Evolutionary conservation across 2,888 invertebrate species (phyloP), one percentile per base, ranked within the genome.

Genomic region (Caenorhabditis zanzibari): DNA sequence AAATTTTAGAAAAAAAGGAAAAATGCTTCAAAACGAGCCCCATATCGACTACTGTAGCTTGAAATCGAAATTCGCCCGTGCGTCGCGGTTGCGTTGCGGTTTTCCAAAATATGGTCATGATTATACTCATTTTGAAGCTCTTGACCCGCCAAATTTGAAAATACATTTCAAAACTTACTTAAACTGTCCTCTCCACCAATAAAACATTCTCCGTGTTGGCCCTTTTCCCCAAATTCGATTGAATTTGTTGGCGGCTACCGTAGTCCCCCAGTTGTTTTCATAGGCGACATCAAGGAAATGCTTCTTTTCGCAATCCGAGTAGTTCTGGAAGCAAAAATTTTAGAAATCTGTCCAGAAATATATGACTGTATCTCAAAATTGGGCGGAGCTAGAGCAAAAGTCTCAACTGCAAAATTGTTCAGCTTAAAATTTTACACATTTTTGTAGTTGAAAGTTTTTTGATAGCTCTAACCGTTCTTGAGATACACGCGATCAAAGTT

Each of bases 191-290:
- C 76, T 35, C 76, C 76, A 77, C 76, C 76, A 77, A 35, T 77
- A 77, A 32, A 77, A 77, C 76, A 77, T 77, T 19, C 76, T 35
- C 0, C 76, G 24, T 10, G 68, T 69, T 19, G 76, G 76, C 28
- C 76, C 76, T 41, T 69, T 69, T 26, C 69, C 76, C 76, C 76
- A 77, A 38, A 77, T 38, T 14, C 68, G 38, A 2, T 26, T 69
- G 61, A 77, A 77, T 28, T 77, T 77, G 61, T 77, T 77, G 14
- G 76, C 76, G 2, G 76, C 76, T 52, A 77, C 76, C 0, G 76
- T 77, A 7, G 76, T 77, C 4, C 76, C 76, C 76, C 76, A 77
- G 54, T 69, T 77, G 76, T 77, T 77, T 41, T 77, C 76, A n/a
- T 61, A 61, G 38, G 76, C 76, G 6, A 77, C 76, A 16, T 77